phyloP scores from a whole-genome alignment of 2,113 vertebrate species.

The Psammodynastes pulverulentus region DNA sequence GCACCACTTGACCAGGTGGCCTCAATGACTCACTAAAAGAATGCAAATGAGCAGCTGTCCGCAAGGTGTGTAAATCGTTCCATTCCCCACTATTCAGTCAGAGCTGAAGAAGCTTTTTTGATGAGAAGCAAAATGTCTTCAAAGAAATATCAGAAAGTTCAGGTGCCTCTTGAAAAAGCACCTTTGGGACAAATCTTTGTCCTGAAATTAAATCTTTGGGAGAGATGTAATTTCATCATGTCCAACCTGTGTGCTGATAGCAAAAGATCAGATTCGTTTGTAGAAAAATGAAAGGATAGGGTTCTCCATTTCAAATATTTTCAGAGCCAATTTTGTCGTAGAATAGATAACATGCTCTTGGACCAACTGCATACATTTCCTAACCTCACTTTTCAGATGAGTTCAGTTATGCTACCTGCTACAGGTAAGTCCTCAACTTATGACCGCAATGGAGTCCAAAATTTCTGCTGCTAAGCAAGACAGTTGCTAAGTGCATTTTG shows the following conservation, averaged over 20 bases:
- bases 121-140: too few relatives aligned
- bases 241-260: background rate
- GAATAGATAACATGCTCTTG: background rate
- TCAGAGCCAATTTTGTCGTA: background rate
- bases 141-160: too few relatives aligned
- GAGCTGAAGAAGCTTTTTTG: too few relatives aligned
- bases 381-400: background rate
- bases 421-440: too few relatives aligned
- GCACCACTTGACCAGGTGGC: too few relatives aligned
- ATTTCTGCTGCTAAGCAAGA: background rate
- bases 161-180: too few relatives aligned
- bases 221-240: background rate
- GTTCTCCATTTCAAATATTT: background rate
- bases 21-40: too few relatives aligned
- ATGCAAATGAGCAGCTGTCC: too few relatives aligned
- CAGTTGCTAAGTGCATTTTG: background rate
- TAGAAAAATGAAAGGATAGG: background rate
- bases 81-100: too few relatives aligned
- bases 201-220: background rate
- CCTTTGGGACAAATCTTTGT: too few relatives aligned
- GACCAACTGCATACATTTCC: background rate
- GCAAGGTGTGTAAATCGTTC: too few relatives aligned
- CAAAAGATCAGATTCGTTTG: background rate
- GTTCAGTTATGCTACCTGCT: background rate
- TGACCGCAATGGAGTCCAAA: background rate